Base-by-base conservation (phyloP, 2,113 vertebrate genomes). In the Solea solea region DNA sequence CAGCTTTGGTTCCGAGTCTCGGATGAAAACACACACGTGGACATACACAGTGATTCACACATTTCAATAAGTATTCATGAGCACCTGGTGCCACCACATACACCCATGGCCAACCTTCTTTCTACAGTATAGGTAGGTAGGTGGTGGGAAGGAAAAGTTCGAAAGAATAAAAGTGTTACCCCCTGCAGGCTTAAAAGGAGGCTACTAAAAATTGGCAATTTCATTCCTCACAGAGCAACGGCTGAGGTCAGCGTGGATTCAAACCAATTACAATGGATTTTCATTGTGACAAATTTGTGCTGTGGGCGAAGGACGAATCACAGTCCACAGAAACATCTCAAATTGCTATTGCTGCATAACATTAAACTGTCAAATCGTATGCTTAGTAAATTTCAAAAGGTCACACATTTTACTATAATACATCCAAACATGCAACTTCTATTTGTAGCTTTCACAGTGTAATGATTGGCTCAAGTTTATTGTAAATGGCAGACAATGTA, bases 31-130 rank as follows among this genome's bases (percentile, higher is more conserved):
- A 10, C 61, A 49, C 21, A 41, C 64, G 28, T 25, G 41, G 0
- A 72, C 71, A 49, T 61, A 75, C 61, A 69, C 72, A 57, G 51
- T 42, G 57, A 87, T 66, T 78, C 59, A 70, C 76, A 72, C 69
- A 70, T 73, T 81, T 78, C n/a, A 81, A 80, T 83, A 82, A 76
- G 69, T 86, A 86, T 88, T 89, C 78, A 86, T 81, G 81, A 88
- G 78, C 80, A 82, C 84, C 84, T 86, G 84, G 71, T 71, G 56
- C 54, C 70, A 28, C 44, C 1, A 8, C 40, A 61, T 41, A 53
- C 68, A 70, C 51, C 28, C 16, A 34, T 53, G 51, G 41, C 48
- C 72, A 57, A 74, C 34, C 64, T 80, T 73, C 72, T 72, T 50
- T 65, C n/a, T 52, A 50, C 49, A 61, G 42, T 8, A 66, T 14